Percentiles rank a stretch among this genome's conserved stretches.
phyloP scores from a whole-genome alignment of 2,113 vertebrate species.

The Thamnophis sirtalis region DNA sequence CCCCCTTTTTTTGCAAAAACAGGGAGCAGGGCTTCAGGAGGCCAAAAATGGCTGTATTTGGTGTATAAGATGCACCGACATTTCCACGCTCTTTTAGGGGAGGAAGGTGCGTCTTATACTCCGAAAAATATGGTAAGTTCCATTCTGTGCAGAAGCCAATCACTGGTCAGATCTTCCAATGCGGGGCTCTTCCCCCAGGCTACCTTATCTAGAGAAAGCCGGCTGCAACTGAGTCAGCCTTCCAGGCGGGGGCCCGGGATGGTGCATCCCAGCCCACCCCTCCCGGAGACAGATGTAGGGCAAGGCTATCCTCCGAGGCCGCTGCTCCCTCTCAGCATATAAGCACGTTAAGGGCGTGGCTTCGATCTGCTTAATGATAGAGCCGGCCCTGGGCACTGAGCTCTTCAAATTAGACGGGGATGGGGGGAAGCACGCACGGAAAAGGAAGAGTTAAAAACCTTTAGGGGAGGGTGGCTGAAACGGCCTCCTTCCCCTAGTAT shows the following conservation, averaged over 20 bases:
- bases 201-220: neutral
- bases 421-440: neutral
- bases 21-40: no score
- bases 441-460: neutral
- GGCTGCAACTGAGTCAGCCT: neutral
- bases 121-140: neutral
- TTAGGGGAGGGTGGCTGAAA: neutral
- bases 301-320: neutral
- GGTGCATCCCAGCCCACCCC: neutral
- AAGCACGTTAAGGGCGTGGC: no score
- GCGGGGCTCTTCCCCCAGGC: neutral
- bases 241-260: neutral
- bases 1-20: no score
- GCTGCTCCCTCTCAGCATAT: neutral
- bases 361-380: neutral
- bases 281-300: neutral
- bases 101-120: no score
- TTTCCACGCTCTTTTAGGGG: no score
- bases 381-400: neutral
- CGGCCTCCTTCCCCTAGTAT: neutral
- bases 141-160: neutral
- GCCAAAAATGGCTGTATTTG: no score
- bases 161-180: neutral
- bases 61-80: no score
- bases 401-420: no score